Percentiles rank a stretch among this genome's conserved stretches.
These are phyloP conservation scores for Oryzias curvinotus DNA, from an alignment of 2,113 vertebrate species.

Conservation along the genomic window DNA sequence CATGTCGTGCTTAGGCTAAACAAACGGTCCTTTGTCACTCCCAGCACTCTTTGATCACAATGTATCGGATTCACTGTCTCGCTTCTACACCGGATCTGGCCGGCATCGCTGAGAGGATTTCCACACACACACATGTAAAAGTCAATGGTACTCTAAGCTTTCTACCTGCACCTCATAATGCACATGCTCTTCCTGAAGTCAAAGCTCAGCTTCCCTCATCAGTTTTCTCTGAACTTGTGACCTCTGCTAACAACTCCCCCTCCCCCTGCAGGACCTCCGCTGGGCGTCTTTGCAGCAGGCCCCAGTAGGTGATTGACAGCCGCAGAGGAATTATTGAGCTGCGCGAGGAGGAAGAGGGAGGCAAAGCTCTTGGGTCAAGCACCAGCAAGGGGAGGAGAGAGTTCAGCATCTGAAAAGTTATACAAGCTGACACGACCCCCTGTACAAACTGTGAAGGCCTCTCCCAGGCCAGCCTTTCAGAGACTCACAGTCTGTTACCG, in stretches of 20 bases:
- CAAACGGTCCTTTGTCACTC: conserved; percentile 72
- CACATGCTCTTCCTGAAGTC: conserved; percentile 37
- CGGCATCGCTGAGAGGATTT: conserved; percentile 13
- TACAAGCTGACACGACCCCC: conserved; percentile 40
- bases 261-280: conserved; percentile 14
- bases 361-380: conserved; percentile 45
- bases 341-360: conserved; percentile 33
- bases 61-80: conserved; percentile 65
- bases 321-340: conserved; percentile 40
- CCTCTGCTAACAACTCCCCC: conserved; percentile 32
- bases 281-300: conserved; percentile 53
- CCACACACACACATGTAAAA: not conserved
- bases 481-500: conserved; percentile 35
- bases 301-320: conserved; percentile 64
- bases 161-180: conserved; percentile 38
- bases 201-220: conserved; percentile 52
- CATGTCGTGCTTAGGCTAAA: conserved; percentile 72
- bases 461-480: not conserved
- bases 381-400: conserved; percentile 40
- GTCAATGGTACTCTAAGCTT: conserved; percentile 38
- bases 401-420: conserved; percentile 60
- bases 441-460: conserved; percentile 25
- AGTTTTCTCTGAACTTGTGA: conserved; percentile 73
- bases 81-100: conserved; percentile 55
- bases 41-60: conserved; percentile 72